Conservation (phyloP, 2,113 vertebrate genomes). For the Daubentonia madagascariensis region DNA sequence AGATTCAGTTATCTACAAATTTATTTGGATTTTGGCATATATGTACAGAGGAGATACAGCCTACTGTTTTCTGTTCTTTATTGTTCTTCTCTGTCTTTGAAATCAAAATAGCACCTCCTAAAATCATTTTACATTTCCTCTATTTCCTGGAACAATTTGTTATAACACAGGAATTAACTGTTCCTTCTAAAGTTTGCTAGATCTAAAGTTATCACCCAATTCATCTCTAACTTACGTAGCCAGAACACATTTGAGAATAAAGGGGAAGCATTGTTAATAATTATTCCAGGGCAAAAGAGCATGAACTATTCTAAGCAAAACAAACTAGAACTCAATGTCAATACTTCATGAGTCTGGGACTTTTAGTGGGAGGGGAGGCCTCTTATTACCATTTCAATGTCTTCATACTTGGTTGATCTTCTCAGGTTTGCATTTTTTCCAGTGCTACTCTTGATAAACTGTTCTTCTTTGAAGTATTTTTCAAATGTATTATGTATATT, state of each 20-base stretch:
- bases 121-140: neutral
- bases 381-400: neutral
- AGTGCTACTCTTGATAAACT: neutral
- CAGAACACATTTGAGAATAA: constrained; percentile 8
- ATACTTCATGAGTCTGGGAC: neutral
- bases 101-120: neutral
- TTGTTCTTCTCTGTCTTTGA: constrained; percentile 24
- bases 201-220: neutral
- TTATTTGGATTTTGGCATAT: neutral
- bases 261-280: neutral
- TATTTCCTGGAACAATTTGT: constrained; percentile 15
- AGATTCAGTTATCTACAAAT: neutral
- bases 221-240: neutral
- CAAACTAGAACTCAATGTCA: neutral
- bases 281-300: neutral
- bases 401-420: neutral
- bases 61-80: neutral
- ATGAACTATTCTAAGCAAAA: neutral
- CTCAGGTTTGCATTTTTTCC: neutral
- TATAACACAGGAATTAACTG: neutral
- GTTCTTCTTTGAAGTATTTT: neutral
- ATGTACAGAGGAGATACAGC: neutral
- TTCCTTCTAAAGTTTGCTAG: constrained; percentile 4
- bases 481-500: neutral
- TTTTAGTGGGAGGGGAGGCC: neutral